Evolutionary conservation across 2,797 vertebrate genomes (phyloP).

Genomic region (Momotus momota): DNA sequence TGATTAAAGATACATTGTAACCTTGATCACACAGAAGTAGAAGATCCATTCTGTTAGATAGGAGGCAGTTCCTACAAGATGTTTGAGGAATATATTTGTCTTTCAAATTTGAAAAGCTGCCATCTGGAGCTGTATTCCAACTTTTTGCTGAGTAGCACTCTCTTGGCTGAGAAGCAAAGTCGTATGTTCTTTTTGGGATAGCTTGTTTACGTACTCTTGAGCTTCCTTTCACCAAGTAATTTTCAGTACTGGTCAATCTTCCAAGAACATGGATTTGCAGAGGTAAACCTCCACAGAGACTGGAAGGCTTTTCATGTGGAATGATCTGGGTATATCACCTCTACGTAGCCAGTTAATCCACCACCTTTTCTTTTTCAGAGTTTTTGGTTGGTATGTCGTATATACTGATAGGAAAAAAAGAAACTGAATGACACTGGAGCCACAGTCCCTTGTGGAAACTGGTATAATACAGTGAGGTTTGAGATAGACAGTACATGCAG

Average conservation of each 20-base stretch:
- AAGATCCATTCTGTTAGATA: neutral
- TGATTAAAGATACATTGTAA: neutral
- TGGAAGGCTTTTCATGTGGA: neutral
- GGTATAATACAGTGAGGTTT: neutral
- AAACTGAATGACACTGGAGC: neutral
- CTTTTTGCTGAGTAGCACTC: slow-evolving; percentile 28
- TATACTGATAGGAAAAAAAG: neutral
- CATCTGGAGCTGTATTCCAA: slow-evolving; percentile 17
- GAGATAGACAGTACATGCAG: neutral
- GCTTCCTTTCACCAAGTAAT: slow-evolving; percentile 12
- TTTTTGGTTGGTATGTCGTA: neutral
- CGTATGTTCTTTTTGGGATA: neutral
- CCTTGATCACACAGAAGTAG: neutral
- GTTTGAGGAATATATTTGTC: slow-evolving; percentile 28
- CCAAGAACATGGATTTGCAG: slow-evolving; percentile 24
- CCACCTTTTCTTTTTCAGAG: neutral
- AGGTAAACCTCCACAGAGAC: slow-evolving; percentile 18
- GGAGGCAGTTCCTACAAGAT: neutral
- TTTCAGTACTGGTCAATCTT: neutral
- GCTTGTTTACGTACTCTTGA: slow-evolving; percentile 41
- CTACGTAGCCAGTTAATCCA: slow-evolving; percentile 19
- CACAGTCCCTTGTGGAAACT: neutral
- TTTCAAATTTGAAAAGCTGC: slow-evolving; percentile 32
- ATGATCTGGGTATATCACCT: neutral
- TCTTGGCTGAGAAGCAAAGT: slow-evolving; percentile 24